These are phyloP conservation scores for Eustalomyia histrio DNA, from an alignment of 2,888 invertebrate genomes.

Conservation along the genomic window DNA sequence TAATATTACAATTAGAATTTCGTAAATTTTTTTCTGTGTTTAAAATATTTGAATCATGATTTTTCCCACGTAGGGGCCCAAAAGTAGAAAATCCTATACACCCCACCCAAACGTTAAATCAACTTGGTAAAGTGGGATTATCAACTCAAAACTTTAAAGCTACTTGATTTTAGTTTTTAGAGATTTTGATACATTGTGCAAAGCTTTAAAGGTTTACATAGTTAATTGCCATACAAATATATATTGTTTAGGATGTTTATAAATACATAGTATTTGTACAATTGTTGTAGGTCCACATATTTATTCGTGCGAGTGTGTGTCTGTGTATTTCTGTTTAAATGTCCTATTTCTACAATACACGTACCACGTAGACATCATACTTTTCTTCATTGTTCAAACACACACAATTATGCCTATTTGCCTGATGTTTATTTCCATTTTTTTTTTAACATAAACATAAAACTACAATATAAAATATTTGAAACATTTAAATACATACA, in stretches of 20 bases:
- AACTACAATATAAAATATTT: not conserved
- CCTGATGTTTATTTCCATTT: not conserved
- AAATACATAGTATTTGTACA: not conserved
- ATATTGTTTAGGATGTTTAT: not conserved
- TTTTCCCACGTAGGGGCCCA: no score
- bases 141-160: no score
- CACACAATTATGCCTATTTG: not conserved
- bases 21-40: no score
- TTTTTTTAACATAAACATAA: not conserved
- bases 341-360: not conserved
- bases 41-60: no score
- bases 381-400: no score
- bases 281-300: not conserved
- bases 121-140: no score
- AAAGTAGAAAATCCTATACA: no score
- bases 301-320: not conserved
- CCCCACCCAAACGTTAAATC: no score
- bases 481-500: not conserved
- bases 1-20: no score
- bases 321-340: not conserved
- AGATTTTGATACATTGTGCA: no score
- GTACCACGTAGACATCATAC: not conserved
- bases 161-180: no score
- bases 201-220: not conserved
- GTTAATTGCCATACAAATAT: not conserved